Base-by-base conservation (phyloP, 2,113 vertebrate genomes). In the Rhabdomys dilectus region DNA sequence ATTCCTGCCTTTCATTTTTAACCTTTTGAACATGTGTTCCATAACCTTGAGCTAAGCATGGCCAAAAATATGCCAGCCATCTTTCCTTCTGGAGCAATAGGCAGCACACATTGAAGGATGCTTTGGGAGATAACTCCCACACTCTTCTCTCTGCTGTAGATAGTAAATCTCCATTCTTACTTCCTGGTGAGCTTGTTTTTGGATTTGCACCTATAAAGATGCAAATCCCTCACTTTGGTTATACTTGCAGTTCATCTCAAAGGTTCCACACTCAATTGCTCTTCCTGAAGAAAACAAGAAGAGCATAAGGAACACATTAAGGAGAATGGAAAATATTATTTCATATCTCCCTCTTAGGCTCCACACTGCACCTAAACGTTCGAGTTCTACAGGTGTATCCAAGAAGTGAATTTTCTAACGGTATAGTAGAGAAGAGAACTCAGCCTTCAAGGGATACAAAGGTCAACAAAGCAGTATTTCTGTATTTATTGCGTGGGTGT, bases 381-480 rank as follows among this genome's bases (percentile, higher is more conserved):
- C 62, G 53, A 73, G 68, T 94, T 97, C 94, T 96, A 95, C 62
- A 80, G 60, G 92, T 82, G 39, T 68, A 73, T 97, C 80, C 51
- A 82, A 94, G 90, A 96, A 45, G 64, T 1, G 42, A 85, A 93
- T 96, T 97, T 98, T 93, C 70, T 75, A 95, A 75, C 85, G 87
- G 84, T 96, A 86, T 75, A 92, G 90, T 51, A 70, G 76, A 90
- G 81, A 96, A 89, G 97, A 93, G 53, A 91, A 64, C 11, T 93
- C 24, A 4, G 93, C 53, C 66, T 97, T 97, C 92, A 92, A 89
- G 93, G 62, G 94, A 94, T 80, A 58, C 91, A 94, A 94, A 97
- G 96, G 91, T 96, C 96, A 91, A 87, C 77, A 96, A 96, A 98
- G 86, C 73, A 91, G 95, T 89, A 76, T 87, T 94, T 58, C 77